Base-by-base conservation (phyloP, 2,797 vertebrate species). In the Cuculus canorus region DNA sequence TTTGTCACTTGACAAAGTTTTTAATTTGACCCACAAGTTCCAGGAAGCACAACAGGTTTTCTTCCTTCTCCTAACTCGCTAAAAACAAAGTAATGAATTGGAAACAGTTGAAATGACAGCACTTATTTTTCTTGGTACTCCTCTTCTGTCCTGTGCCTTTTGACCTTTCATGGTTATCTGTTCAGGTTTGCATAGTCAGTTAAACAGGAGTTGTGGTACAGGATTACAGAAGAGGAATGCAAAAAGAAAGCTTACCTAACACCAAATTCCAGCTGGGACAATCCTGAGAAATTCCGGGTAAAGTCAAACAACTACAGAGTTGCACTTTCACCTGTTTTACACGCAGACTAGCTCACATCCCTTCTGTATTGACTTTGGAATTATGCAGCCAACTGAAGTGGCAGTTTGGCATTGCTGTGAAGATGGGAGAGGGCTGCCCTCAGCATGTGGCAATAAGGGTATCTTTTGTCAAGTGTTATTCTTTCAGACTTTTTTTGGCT, bases 251-350 rank as follows among this genome's bases (percentile, higher is more conserved):
- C 61, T 92, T 92, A 12, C 72, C 48, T 65, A 73, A 79, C 21
- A 17, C 41, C 25, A 35, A 37, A 78, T 95, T 95, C 86, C 43
- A 81, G 47, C 17, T 76, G 65, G 63, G 43, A 22, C 50, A 52
- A 33, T 87, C 39, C 75, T 23, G 57, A 72, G 65, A 89, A 88
- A 76, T 92, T 83, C 79, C 0, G 5, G 28, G 63, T 83, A 56
- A 87, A 93, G 59, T 71, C 79, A 78, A 88, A 57, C n/a, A 39
- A 32, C 30, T 52, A 3, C 24, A 33, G 53, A 35, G 61, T 65
- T 96, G 89, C 91, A 90, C 95, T 96, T 97, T 92, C 91, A 90
- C 89, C 92, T 75, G 78, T 72, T 95, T 79, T 87, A 43, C 50
- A 45, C 0, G 2, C 30, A 75, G 72, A 41, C 32, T 41, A 37